Evolutionary conservation across 2,888 invertebrate genomes (phyloP), one percentile per base, ranked within the genome.

Genomic region (Chymomyza procnemis): DNA sequence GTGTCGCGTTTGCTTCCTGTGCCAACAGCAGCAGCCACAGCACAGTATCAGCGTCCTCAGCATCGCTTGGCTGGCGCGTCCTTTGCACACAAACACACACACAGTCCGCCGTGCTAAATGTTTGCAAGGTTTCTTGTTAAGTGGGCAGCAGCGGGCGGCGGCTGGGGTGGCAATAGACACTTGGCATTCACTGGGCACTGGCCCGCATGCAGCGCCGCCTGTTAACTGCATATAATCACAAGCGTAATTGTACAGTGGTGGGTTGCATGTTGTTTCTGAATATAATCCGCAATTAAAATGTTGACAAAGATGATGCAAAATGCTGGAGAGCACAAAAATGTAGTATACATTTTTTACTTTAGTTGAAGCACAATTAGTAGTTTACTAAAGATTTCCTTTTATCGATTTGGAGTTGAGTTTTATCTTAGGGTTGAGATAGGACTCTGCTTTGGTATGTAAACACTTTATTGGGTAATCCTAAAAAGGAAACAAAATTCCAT

Each of bases 71-170:
- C 3, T 26, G 26, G 26, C 26, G 48, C 12, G 41, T 18, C 34
- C 34, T 41, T 41, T 41, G 34, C 34, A 41, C 34, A 41, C 34
- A 41, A 12, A 9, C 34, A 12, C 12, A 12, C 34, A 41, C 34
- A 41, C 34, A 41, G 34, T 12, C 34, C 0, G 50, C 14, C 14
- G n/a, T 41, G 48, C 55, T 57, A 14, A 52, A 52, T 34, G 14
- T 19, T n/a, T 59, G 47, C 16, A 47, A 48, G 56, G 50, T 65
- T 47, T 61, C 57, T 54, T 76, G 69, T 67, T 61, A 61, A 61
- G 60, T 60, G 57, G 34, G 46, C 65, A 50, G 61, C 64, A n/a
- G 9, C 6, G 69, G 64, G 76, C 74, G 64, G 64, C 76, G 73
- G 76, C 1, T 47, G n/a, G 73, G 76, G 1, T 47, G n/a, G 14